Base-by-base conservation (phyloP, 2,113 vertebrate species). In the Labrus mixtus region DNA sequence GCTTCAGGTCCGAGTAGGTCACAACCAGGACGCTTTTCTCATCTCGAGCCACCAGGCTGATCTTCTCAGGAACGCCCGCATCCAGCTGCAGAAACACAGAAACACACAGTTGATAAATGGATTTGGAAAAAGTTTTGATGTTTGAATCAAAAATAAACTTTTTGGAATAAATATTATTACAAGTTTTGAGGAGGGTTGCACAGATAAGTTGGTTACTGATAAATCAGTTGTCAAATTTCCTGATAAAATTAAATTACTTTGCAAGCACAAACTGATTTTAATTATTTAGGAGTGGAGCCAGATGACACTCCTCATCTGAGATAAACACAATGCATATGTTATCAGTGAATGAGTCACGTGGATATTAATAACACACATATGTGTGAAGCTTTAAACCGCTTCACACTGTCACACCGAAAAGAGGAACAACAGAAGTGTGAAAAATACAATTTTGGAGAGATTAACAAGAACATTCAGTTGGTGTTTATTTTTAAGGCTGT, bases 11-110 rank as follows among this genome's bases (percentile, higher is more conserved):
- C 43, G 97, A 98, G 93, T 99, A 99, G 46, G 97, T 98, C 91
- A 99, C 98, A 91, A 99, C 98, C 86, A 99, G 95, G 66, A 98
- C 96, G 68, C 98, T 99, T 94, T 99, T 99, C 94, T 99, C 98
- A 36, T 99, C 98, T 90, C 98, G 96, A 83, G 98, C 98, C 90
- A 98, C 96, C 90, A 99, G 94, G 93, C 97, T 99, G 91, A 99
- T 98, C 95, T 99, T 99, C 95, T 99, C 98, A 83, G 98, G 98
- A 90, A 98, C 96, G 73, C 98, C 98, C 70, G 98, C 97, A 78
- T 99, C 98, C 93, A 99, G 94, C 98, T 99, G 74, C 48, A 1
- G 76, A 68, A n/a, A 85, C 19, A 37, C 36, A 62, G 10, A n/a
- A 19, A 4, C 8, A 59, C 3, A 57, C 29, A 6, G 29, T 6